Evolutionary conservation across 2,888 invertebrate species (phyloP).

Genomic region (Synanthedon myopaeformis): DNA sequence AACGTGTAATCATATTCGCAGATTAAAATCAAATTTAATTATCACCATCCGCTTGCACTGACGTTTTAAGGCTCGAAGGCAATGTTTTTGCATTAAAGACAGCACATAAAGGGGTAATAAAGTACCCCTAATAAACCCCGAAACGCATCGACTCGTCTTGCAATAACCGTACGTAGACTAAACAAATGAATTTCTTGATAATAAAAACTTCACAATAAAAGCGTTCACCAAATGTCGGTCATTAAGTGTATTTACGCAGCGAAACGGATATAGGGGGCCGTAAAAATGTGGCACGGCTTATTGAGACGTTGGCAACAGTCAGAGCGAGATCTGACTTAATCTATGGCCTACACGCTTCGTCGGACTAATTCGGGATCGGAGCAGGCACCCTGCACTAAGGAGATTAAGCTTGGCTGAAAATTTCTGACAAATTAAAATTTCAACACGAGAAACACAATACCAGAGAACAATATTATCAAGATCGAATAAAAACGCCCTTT

Average conservation of each 20-base stretch:
- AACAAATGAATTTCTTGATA: constrained; percentile 67
- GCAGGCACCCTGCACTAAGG: constrained; percentile 18
- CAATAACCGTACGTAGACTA: constrained; percentile 66
- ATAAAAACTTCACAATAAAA: constrained; percentile 70
- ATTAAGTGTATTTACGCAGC: constrained; percentile 68
- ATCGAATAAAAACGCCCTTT: constrained; percentile 45
- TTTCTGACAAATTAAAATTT: constrained; percentile 48
- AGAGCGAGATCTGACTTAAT: constrained; percentile 40
- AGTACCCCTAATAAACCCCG: constrained; percentile 63
- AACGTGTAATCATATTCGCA: constrained; percentile 44
- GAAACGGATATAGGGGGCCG: constrained; percentile 62
- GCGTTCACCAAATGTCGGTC: constrained; percentile 65
- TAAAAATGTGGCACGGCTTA: constrained; percentile 63
- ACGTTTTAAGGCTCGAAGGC: constrained; percentile 31
- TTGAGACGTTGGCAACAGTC: constrained; percentile 62
- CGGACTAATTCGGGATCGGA: constrained; percentile 36
- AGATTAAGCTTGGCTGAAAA: constrained; percentile 35
- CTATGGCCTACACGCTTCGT: constrained; percentile 39
- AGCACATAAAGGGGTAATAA: constrained; percentile 54
- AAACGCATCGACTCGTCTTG: constrained; percentile 52
- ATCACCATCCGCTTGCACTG: constrained; percentile 39
- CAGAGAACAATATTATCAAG: constrained; percentile 43
- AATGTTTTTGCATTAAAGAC: constrained; percentile 43
- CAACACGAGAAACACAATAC: constrained; percentile 30
- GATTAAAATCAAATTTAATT: constrained; percentile 60